These are phyloP conservation scores for Neosilurus mollespiculum DNA, from an alignment of 2,797 vertebrate species.

Conservation along the genomic window DNA sequence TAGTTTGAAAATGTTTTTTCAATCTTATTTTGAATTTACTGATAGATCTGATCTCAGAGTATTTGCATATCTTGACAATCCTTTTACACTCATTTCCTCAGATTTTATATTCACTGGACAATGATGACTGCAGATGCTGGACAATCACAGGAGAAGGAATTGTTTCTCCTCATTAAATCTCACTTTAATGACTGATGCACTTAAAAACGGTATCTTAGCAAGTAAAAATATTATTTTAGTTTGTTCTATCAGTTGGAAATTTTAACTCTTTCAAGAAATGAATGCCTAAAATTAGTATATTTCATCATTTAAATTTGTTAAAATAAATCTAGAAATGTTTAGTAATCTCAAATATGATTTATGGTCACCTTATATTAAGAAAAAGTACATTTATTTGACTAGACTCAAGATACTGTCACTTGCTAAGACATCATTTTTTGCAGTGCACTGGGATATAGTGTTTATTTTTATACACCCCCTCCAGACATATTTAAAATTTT, in stretches of 20 bases:
- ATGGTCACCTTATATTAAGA: not conserved
- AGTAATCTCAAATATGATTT: not conserved
- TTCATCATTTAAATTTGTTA: not conserved
- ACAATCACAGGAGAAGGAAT: slow-evolving; percentile 13
- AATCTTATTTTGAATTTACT: not conserved
- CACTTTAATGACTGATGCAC: slow-evolving; percentile 31
- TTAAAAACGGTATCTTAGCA: not conserved
- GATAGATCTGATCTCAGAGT: not conserved
- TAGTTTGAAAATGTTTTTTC: not conserved
- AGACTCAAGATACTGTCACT: not conserved
- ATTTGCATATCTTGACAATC: not conserved
- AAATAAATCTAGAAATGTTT: not conserved
- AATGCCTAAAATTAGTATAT: not conserved
- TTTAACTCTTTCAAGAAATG: not conserved
- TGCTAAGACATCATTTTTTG: not conserved
- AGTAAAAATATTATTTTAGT: not conserved
- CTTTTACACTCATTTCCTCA: slow-evolving; percentile 43
- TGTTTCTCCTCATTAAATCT: not conserved
- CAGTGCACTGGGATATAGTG: slow-evolving; percentile 48
- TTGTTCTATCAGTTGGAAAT: not conserved
- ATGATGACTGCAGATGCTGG: slow-evolving; percentile 37
- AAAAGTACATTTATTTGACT: not conserved
- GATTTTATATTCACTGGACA: slow-evolving; percentile 67
- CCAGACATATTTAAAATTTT: slow-evolving; percentile 23
- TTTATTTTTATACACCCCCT: slow-evolving; percentile 51